Base-by-base conservation (phyloP, 2,113 vertebrate genomes). In the Copsychus sechellarum region DNA sequence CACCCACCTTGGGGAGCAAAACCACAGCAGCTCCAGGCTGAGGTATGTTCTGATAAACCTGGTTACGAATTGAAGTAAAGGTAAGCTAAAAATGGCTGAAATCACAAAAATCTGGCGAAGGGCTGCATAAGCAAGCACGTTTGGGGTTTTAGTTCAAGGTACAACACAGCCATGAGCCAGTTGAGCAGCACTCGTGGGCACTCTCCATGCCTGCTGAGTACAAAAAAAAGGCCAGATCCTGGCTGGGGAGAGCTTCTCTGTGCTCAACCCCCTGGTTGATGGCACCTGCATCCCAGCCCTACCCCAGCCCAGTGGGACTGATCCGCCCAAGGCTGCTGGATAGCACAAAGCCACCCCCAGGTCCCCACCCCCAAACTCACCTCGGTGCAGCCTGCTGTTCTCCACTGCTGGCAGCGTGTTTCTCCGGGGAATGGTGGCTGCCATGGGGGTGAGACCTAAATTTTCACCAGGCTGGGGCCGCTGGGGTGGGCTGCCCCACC, bases 321-420 rank as follows among this genome's bases (percentile, higher is more conserved):
- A 33, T 29, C n/a, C 6, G 1, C 17, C 34, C n/a, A 53, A 72
- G 33, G 28, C 20, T 69, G 6, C 16, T 29, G n/a, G 47, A 61
- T 0, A 48, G 40, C 74, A 84, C 26, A 23, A 65, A 82, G 51
- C 5, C 29, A 45, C n/a, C 11, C 74, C 13, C 15, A 22, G 12
- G 11, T 69, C 48, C 18, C 29, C 33, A 18, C 1, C 7, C 64
- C 17, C n/a, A 29, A n/a, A 72, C 79, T 95, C 97, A 99, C 99
- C 99, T 99, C 99, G 97, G 93, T 99, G 99, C 65, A 99, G 98
- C 60, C 98, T 97, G 97, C 98, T 98, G 97, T 99, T 99, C 97
- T 99, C 99, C 85, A 99, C 98, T 0, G 99, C 99, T 0, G 99
- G 99, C n/a, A 99, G 98, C 0, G 99, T 99, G 92, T 99, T 99